Evolutionary conservation across 2,113 vertebrate species (phyloP).

Genomic region (Melanostigma gelatinosum): DNA sequence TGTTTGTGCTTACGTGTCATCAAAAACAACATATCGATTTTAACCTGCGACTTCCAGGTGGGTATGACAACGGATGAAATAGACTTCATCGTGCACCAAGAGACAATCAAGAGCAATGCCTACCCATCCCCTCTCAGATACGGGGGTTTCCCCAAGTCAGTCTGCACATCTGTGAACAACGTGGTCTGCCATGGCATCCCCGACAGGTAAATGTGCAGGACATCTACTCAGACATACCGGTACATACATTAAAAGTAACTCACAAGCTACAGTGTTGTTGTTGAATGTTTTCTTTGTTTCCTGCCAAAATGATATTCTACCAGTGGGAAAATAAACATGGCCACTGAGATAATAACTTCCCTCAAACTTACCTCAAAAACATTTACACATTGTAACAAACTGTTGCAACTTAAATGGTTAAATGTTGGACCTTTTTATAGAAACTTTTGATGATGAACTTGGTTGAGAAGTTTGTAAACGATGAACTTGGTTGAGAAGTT

Average conservation of each 20-base stretch:
- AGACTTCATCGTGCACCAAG: slow-evolving; percentile 95
- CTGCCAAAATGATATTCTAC: too few species aligned
- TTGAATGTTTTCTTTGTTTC: too few species aligned
- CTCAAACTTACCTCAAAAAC: neutral
- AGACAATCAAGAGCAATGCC: slow-evolving; percentile 91
- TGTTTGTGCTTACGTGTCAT: neutral
- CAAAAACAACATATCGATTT: neutral
- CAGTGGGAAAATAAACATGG: too few species aligned
- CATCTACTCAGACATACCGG: neutral
- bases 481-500: neutral
- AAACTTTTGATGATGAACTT: neutral
- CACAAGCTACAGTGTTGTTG: neutral
- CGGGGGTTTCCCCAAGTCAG: slow-evolving; percentile 96
- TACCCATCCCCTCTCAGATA: slow-evolving; percentile 97
- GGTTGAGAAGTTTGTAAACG: neutral
- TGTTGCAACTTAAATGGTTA: neutral
- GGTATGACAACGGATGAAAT: slow-evolving; percentile 99
- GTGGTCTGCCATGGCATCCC: slow-evolving; percentile 98
- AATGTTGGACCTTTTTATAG: neutral
- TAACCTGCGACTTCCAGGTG: slow-evolving; percentile 83
- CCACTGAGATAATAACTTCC: neutral
- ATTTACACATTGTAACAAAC: neutral
- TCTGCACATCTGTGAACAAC: slow-evolving; percentile 99
- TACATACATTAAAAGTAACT: neutral
- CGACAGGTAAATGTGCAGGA: slow-evolving; percentile 89